Evolutionary conservation across 2,888 invertebrate species (phyloP).

Genomic region (Drosophila neotestacea): DNA sequence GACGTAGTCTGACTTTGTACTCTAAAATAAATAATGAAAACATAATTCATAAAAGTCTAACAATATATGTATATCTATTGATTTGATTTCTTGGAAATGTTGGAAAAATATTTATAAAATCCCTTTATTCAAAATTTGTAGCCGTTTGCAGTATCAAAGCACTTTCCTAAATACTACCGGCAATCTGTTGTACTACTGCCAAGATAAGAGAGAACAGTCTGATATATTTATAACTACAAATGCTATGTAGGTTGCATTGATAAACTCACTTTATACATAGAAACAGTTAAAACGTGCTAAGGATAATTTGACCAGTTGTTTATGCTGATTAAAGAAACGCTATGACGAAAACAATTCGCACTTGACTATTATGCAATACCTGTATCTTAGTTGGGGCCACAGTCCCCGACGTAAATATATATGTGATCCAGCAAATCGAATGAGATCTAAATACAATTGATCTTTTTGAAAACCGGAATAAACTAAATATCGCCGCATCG

Average conservation of each 20-base stretch:
- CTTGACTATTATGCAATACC: slow-evolving; percentile 31
- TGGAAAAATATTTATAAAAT: no score
- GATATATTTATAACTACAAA: not conserved
- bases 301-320: slow-evolving; percentile 4
- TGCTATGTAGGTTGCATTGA: not conserved
- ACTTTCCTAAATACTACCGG: not conserved
- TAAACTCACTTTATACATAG: not conserved
- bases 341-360: slow-evolving; percentile 21
- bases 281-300: slow-evolving; percentile 4
- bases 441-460: slow-evolving; percentile 7
- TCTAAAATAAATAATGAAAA: slow-evolving; percentile 1
- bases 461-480: slow-evolving; percentile 28
- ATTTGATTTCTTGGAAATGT: no score
- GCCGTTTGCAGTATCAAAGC: no score
- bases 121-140: no score
- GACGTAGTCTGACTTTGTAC: not conserved
- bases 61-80: not conserved
- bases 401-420: slow-evolving; percentile 13
- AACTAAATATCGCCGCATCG: slow-evolving; percentile 26
- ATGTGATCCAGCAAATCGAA: slow-evolving; percentile 10
- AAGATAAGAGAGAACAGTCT: not conserved
- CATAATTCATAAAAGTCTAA: not conserved
- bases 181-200: not conserved
- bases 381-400: slow-evolving; percentile 7
- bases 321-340: slow-evolving; percentile 4